Evolutionary conservation across 2,888 invertebrate genomes (phyloP).

Genomic region (Geophilus truncorum): DNA sequence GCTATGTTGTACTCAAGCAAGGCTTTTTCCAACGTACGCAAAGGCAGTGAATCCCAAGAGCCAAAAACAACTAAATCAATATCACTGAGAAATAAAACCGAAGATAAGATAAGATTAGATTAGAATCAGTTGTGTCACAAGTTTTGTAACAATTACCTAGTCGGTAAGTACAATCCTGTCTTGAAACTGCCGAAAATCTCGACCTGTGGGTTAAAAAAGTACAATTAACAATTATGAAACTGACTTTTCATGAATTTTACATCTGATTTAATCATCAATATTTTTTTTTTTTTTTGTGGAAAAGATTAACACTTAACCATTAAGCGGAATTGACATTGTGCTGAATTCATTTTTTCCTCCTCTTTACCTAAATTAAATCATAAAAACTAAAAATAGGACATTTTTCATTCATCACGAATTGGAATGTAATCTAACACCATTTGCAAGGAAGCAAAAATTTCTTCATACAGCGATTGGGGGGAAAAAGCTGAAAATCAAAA

Average conservation of each 20-base stretch:
- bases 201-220: slow-evolving; percentile 58
- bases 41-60: slow-evolving; percentile 84
- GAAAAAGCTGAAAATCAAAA: neutral
- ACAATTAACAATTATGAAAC: neutral
- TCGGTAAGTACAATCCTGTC: slow-evolving; percentile 95
- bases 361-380: neutral
- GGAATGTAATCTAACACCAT: slow-evolving; percentile 28
- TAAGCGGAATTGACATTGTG: neutral
- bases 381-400: neutral
- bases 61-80: slow-evolving; percentile 67
- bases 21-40: slow-evolving; percentile 85
- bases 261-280: neutral
- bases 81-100: too few species aligned
- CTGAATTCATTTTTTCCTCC: neutral
- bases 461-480: neutral
- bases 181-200: slow-evolving; percentile 98
- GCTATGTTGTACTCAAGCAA: slow-evolving; percentile 84
- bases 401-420: neutral
- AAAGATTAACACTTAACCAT: neutral
- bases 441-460: neutral
- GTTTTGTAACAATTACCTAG: slow-evolving; percentile 58
- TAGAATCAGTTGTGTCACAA: neutral
- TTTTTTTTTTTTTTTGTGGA: neutral
- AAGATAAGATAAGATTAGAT: neutral
- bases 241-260: too few species aligned